Base-by-base conservation (phyloP, 2,797 vertebrate genomes). In the Microctenopoma steveboyesi region DNA sequence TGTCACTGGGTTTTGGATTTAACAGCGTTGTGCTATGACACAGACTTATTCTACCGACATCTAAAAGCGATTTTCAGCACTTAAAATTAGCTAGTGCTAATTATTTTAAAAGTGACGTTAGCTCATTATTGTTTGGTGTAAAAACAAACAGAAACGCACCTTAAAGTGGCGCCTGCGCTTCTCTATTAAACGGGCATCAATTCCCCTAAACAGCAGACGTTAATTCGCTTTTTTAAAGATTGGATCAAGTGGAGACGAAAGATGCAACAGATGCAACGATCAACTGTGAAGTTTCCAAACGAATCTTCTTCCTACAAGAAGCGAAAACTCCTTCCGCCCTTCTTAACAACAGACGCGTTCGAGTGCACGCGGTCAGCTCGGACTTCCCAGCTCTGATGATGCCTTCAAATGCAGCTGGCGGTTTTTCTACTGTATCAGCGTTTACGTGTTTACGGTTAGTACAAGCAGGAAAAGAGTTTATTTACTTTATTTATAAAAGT, bases 271-370 rank as follows among this genome's bases (percentile, higher is more conserved):
- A 5, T 35, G 37, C 1, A 4, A 54, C 39, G 46, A 65, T 2
- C 53, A 68, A 40, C 30, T 1, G 63, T 56, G 59, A 70, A 74
- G 39, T 79, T 64, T 69, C 7, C 10, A 53, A 37, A 18, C 22
- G 25, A 60, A 15, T 5, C 64, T 54, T 30, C 68, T 89, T 89
- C 86, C 85, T 82, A 74, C 64, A 15, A 43, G 18, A 28, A 27
- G 0, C 0, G 4, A 22, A 30, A 66, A 64, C 78, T 65, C 8
- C 72, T 87, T 90, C 89, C 88, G 86, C 53, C 55, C n/a, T 6
- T 13, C 57, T 58, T 65, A 18, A 16, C 16, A 37, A 16, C 3
- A 27, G 85, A 12, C 48, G 74, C 83, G 2, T 88, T 90, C 85
- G 74, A 0, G 54, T 25, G 14, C 65, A n/a, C 2, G 2, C 2